A percentile compares a stretch with the other conserved stretches of the same genome.
Evolutionary conservation across 2,113 vertebrate species (phyloP).

Genomic region (Pithys albifrons): DNA sequence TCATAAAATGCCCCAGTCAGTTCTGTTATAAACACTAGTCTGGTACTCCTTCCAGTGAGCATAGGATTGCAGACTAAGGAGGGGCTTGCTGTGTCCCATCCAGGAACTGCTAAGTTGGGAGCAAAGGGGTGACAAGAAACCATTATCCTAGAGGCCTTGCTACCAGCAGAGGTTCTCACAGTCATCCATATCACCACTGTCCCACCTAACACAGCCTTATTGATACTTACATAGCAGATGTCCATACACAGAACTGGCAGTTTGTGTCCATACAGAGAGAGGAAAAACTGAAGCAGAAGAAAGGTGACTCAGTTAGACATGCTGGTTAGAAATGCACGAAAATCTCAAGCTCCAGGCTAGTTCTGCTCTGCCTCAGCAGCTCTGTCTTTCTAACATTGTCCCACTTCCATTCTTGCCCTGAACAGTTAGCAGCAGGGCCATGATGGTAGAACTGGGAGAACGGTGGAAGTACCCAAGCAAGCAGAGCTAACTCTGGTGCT

Average conservation of each 20-base stretch:
- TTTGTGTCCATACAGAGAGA: conserved; percentile 97
- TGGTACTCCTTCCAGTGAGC: neutral
- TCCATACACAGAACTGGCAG: conserved; percentile 96
- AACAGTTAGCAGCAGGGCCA: neutral
- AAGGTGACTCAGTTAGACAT: neutral
- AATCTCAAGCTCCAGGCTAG: neutral
- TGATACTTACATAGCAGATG: conserved; percentile 90
- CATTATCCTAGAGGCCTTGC: neutral
- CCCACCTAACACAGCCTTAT: neutral
- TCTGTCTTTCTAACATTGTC: neutral
- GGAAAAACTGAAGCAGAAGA: conserved; percentile 85
- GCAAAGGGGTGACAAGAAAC: neutral
- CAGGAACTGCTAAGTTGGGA: neutral
- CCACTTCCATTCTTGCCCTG: neutral
- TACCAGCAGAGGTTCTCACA: neutral
- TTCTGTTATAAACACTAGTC: neutral
- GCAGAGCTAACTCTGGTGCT: neutral
- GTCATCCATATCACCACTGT: neutral
- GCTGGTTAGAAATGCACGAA: neutral
- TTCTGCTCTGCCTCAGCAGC: neutral
- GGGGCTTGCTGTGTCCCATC: neutral
- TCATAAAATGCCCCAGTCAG: neutral
- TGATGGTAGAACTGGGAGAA: neutral
- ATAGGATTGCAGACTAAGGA: neutral
- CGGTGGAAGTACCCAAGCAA: neutral